Evolutionary conservation across 2,113 vertebrate species (phyloP).

Genomic region (rabbit (Oryctolagus cuniculus)): mOryCun1.1 NC_091437.1:53803501-53804000

Average conservation of each 20-base stretch:
- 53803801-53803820: conserved; percentile 38
- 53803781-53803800: conserved; percentile 32
- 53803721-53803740: neutral
- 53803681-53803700: conserved; percentile 4
- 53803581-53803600: conserved; percentile 65
- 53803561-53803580: conserved; percentile 16
- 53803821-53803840: conserved; percentile 69
- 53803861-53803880: conserved; percentile 83
- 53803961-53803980: conserved; percentile 79
- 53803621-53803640: conserved; percentile 72
- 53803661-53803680: conserved; percentile 70
- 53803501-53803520: conserved; percentile 59
- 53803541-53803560: neutral
- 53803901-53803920: conserved; percentile 85
- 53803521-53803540: conserved; percentile 38
- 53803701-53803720: neutral
- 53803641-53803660: conserved; percentile 77
- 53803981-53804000: conserved; percentile 18
- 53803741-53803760: neutral
- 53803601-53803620: conserved; percentile 47
- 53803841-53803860: conserved; percentile 76
- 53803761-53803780: neutral
- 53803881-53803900: conserved; percentile 85
- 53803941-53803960: conserved; percentile 80
- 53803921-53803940: conserved; percentile 83